These are phyloP conservation scores for Scopus umbretta DNA, from an alignment of 2,113 vertebrate genomes.

Conservation along the genomic window DNA sequence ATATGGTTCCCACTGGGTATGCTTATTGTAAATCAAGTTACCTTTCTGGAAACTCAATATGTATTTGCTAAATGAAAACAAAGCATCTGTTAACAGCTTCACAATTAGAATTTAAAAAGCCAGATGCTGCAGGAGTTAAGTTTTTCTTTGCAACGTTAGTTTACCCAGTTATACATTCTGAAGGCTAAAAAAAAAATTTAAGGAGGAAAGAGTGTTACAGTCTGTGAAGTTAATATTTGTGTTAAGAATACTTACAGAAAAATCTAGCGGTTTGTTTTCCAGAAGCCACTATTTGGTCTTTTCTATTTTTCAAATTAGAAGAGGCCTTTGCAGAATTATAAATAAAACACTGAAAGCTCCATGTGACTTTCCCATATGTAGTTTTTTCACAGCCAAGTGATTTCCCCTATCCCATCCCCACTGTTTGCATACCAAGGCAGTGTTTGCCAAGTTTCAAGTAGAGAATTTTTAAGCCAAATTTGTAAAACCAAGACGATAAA, in stretches of 20 bases:
- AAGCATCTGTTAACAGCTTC: background rate
- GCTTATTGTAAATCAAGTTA: background rate
- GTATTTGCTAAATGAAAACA: background rate
- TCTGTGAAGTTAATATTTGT: background rate
- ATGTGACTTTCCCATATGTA: constrained; percentile 51
- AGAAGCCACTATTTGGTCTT: background rate
- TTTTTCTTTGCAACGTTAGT: background rate
- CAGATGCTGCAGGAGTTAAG: background rate
- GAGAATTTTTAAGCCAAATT: background rate
- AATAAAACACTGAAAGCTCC: constrained; percentile 34
- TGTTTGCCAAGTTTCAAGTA: constrained; percentile 8
- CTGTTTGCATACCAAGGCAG: constrained; percentile 17
- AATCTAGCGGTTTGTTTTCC: constrained; percentile 12
- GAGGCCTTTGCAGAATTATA: constrained; percentile 40
- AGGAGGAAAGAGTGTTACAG: background rate
- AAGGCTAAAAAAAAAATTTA: background rate
- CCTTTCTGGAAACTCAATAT: background rate
- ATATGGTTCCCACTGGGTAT: background rate
- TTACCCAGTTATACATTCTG: background rate
- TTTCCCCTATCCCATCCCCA: background rate
- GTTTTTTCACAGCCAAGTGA: constrained; percentile 43
- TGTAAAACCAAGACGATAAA: background rate
- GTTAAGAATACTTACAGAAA: constrained; percentile 20
- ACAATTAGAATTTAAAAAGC: background rate
- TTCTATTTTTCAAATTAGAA: constrained; percentile 13